Base-by-base conservation (phyloP, 2,113 vertebrate species). In the Promerops cafer region DNA sequence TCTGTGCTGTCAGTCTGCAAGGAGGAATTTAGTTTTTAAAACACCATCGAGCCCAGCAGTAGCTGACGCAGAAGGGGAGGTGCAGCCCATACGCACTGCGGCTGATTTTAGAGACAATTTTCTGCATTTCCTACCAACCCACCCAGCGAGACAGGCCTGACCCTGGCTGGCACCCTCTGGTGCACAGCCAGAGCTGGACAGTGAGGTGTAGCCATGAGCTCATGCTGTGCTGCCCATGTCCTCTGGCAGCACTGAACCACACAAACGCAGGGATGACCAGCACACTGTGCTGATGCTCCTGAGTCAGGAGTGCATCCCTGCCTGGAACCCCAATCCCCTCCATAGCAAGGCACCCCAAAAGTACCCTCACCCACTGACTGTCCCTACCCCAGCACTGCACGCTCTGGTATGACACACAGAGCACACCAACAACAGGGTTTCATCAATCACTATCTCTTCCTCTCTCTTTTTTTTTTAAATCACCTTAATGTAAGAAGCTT, bases 401-500 rank as follows among this genome's bases (percentile, higher is more conserved):
- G 2, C n/a, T 28, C 60, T 4, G 22, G 9, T 24, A 14, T 7
- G 16, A 64, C 60, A 79, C 6, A 9, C 2, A 3, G 33, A 81
- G 18, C 54, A 50, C 2, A 7, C 21, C 4, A 8, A 66, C 65
- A 44, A 42, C 2, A 2, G 33, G 2, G 4, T 66, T 88, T 80
- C 64, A 60, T 88, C 87, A 52, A 70, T 61, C 57, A 26, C 57
- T 49, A 72, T 74, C 76, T 92, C 50, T 83, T 52, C 61, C 54
- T 37, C 24, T 42, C 63, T 50, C 33, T 42, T 20, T 53, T 69
- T 49, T 40, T 90, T 57, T 69, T 42, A 14, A 83, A 95, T 95
- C 92, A 94, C 87, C 81, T 93, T 89, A 87, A 86, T 86, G 76
- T 77, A 91, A 91, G 91, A 84, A 92, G 89, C 80, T 95, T 94